Evolutionary conservation across 2,888 invertebrate genomes (phyloP), one percentile per base, ranked within the genome.

Genomic region (Lagria hirta): DNA sequence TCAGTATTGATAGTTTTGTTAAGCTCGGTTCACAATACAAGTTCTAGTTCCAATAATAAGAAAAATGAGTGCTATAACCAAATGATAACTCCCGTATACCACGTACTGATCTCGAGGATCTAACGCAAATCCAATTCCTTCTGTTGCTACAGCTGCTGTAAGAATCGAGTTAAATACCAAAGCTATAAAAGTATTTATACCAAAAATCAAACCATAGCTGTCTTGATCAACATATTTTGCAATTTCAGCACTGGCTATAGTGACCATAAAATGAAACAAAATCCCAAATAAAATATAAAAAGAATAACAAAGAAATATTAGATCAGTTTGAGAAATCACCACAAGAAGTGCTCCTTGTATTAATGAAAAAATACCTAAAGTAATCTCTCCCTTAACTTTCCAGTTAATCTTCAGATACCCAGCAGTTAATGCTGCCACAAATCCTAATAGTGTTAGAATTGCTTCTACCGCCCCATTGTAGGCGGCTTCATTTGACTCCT

Each of bases 151-250:
- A 13, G 18, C 3, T 3, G 30, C 34, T 22, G 45, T 45, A 18
- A 45, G 14, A 14, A 45, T 20, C 12, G 45, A 34, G 26, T 41
- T 45, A 13, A 40, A 45, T 10, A 40, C 21, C 1, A 93, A 77
- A 3, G 91, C 88, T 0, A 88, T 47, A 36, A 92, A 81, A 0
- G 87, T 90, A 70, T 92, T 94, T 55, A 91, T 78, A 3, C 94
- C 94, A 70, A 93, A 93, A 54, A 94, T 84, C 1, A 94, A 74
- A 0, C 89, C 93, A 66, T 88, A 92, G 69, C 88, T 88, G 35
- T 91, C 88, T 57, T 86, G 83, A 37, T 80, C 77, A 43, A 94
- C 75, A 49, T 83, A 76, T 47, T 84, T 80, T 0, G 93, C 93
- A 40, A 95, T 86, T 73, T 91, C 89, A 28, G 86, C 83, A 68